Base-by-base conservation (phyloP, 2,797 vertebrate species). In the Vireo griseus region DNA sequence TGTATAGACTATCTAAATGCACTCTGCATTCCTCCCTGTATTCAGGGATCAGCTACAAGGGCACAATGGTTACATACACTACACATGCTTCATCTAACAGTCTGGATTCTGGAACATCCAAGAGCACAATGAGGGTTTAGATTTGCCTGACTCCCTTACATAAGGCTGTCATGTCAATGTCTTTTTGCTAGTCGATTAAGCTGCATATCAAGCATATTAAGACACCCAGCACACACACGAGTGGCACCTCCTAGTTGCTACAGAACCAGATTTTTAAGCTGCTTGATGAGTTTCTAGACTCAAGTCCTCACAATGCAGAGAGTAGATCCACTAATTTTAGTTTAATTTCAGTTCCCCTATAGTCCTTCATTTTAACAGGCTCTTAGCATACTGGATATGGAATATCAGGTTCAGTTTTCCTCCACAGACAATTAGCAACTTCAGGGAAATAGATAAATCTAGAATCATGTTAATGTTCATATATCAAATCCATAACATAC, bases 31-130 rank as follows among this genome's bases (percentile, higher is more conserved):
- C 82, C 26, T 65, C 29, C 22, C 22, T 57, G 0, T n/a, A 61
- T 40, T 68, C 47, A 57, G 22, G 16, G 16, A 28, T 72, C 55
- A 50, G 21, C 33, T 44, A 44, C 31, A 67, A 75, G 17, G 13
- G 20, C 47, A 52, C 11, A 24, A 21, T 35, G 6, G 19, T 39
- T 63, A 18, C 29, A 14, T 9, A 55, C 29, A 9, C 10, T 72
- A 11, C 11, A 25, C 0, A 0, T 25, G 52, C 28, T 69, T 31
- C 18, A 42, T 39, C 4, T 8, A 17, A 40, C 50, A 35, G 1
- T 25, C 35, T 75, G 14, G 6, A 15, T 29, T 86, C 59, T 76
- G 35, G 9, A 61, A 18, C 20, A 73, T n/a, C 24, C 66, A 50
- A 37, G n/a, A 92, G 37, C 33, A 63, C 13, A 18, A 13, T 5